These are phyloP conservation scores for Zosterops japonicus DNA, from an alignment of 2,113 vertebrate species.

Conservation along the genomic window DNA sequence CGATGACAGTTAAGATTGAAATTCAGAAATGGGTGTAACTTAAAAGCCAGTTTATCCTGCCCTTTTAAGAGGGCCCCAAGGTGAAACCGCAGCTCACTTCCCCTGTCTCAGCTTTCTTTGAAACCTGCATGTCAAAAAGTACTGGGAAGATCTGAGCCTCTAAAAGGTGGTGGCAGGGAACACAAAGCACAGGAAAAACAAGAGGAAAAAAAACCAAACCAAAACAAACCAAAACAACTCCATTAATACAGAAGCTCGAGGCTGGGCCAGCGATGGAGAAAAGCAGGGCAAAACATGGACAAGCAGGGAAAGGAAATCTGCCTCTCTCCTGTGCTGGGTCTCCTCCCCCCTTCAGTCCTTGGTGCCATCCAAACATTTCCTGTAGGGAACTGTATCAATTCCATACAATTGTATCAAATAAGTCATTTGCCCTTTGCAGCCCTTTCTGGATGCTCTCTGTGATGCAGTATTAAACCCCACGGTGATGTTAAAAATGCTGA, in stretches of 20 bases:
- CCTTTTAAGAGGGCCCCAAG: not conserved
- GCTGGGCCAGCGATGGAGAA: not conserved
- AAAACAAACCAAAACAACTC: too few relatives aligned
- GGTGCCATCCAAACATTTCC: accelerated
- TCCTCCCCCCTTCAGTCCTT: not conserved
- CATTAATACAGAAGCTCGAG: not conserved
- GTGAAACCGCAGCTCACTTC: not conserved
- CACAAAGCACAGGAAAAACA: not conserved
- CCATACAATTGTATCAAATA: accelerated
- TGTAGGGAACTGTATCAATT: not conserved
- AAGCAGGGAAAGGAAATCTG: not conserved
- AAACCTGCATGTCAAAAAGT: not conserved
- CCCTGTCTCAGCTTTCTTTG: not conserved
- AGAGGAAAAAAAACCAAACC: not conserved
- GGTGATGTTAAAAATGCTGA: not conserved
- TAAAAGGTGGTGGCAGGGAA: not conserved
- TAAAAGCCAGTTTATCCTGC: not conserved
- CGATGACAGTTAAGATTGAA: not conserved
- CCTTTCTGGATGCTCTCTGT: not conserved
- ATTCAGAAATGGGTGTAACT: not conserved
- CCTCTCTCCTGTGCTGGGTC: not conserved
- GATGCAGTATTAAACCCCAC: not conserved
- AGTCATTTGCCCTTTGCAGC: not conserved
- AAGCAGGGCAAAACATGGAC: not conserved
- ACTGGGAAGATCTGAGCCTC: not conserved